These are phyloP conservation scores for Neodiprion fabricii DNA, from an alignment of 1,140 invertebrate genomes.

Conservation along the genomic window DNA sequence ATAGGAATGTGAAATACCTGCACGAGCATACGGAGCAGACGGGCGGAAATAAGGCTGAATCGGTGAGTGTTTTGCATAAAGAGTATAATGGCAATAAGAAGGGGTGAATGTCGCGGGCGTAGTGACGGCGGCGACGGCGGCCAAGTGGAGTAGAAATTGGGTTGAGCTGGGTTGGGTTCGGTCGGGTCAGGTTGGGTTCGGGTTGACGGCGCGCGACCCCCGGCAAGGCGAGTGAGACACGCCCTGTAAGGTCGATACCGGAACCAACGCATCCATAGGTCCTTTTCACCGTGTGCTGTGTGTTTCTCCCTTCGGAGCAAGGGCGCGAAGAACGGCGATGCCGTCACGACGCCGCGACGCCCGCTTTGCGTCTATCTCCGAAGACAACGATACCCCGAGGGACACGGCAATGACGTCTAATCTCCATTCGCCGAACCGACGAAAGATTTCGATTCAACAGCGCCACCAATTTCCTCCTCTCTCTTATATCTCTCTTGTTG, in stretches of 20 bases:
- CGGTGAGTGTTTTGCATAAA: constrained; percentile 24
- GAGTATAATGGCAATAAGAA: constrained; percentile 31
- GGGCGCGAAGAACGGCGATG: constrained; percentile 10
- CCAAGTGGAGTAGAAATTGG: neutral
- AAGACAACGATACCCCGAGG: neutral
- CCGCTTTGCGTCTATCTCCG: constrained; percentile 1
- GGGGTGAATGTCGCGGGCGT: constrained; percentile 22
- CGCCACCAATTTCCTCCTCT: too few species aligned
- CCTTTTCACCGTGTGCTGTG: constrained; percentile 4
- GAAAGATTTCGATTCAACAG: neutral
- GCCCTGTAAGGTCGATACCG: constrained; percentile 48
- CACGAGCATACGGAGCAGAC: neutral
- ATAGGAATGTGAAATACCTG: constrained; percentile 16
- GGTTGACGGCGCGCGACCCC: constrained; percentile 44
- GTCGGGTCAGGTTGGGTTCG: constrained; percentile 18
- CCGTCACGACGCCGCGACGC: constrained; percentile 22
- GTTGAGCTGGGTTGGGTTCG: neutral
- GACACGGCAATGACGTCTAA: constrained; percentile 8
- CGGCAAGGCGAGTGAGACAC: constrained; percentile 41
- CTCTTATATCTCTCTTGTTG: too few species aligned
- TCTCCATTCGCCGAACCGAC: neutral
- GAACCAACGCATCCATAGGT: constrained; percentile 43
- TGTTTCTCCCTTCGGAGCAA: neutral
- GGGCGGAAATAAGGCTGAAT: constrained; percentile 18
- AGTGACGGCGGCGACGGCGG: constrained; percentile 21